These are phyloP conservation scores for Platerodrilus igneus DNA, from an alignment of 2,888 invertebrate species.

Conservation along the genomic window DNA sequence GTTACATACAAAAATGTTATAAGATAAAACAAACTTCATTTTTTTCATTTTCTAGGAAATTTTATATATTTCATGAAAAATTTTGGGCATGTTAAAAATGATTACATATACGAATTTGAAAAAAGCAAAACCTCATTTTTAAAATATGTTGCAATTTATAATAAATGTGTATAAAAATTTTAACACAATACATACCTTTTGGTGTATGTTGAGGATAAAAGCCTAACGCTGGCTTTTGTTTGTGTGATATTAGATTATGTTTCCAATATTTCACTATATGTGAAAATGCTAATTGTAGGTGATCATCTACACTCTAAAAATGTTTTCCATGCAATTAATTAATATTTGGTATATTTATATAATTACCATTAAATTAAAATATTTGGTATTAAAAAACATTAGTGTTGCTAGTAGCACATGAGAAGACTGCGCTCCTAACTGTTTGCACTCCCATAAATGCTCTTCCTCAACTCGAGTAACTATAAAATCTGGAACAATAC, in stretches of 20 bases:
- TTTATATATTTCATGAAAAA: too few species aligned
- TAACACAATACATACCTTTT: slow-evolving; percentile 54
- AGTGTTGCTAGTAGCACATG: slow-evolving; percentile 88
- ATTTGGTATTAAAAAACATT: slow-evolving; percentile 95
- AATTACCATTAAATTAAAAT: slow-evolving; percentile 85
- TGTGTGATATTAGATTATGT: slow-evolving; percentile 72
- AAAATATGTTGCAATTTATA: too few species aligned
- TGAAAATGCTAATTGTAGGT: slow-evolving; percentile 88
- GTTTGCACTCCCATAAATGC: slow-evolving; percentile 94
- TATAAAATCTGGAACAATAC: slow-evolving; percentile 65
- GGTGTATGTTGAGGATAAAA: slow-evolving; percentile 87
- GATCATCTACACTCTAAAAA: slow-evolving; percentile 81
- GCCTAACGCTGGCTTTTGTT: slow-evolving; percentile 76
- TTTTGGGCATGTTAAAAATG: too few species aligned
- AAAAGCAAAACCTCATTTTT: too few species aligned
- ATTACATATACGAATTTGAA: too few species aligned
- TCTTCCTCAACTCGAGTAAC: slow-evolving; percentile 93
- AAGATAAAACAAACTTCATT: too few species aligned
- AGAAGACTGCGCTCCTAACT: slow-evolving; percentile 92
- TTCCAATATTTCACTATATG: slow-evolving; percentile 97
- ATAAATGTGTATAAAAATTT: too few species aligned
- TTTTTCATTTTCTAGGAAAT: too few species aligned
- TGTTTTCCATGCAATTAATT: slow-evolving; percentile 15
- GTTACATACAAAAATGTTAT: too few species aligned
- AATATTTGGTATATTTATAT: neutral